These are phyloP conservation scores for Phrynocephalus guinanensis DNA, from an alignment of 2,797 vertebrate species.

Conservation along the genomic window DNA sequence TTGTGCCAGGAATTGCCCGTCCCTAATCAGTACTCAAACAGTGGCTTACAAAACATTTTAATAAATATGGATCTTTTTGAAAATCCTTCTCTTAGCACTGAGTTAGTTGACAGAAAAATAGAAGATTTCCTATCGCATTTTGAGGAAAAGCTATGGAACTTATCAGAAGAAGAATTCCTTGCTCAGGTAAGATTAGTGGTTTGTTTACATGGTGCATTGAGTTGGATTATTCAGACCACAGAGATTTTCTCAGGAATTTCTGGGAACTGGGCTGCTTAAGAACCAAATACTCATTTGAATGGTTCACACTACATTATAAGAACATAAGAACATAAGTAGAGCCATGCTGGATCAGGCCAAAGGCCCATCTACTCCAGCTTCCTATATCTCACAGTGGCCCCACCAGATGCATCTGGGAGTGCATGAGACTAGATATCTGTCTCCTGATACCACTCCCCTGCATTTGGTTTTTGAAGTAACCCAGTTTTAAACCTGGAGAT, in stretches of 20 bases:
- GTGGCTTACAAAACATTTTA: background rate
- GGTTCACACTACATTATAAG: too few species aligned
- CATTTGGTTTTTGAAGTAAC: too few species aligned
- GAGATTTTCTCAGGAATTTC: background rate
- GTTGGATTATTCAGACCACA: background rate
- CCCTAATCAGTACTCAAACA: background rate
- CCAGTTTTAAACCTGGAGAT: too few species aligned
- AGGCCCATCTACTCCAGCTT: too few species aligned
- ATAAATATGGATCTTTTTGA: too few species aligned
- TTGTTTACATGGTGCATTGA: background rate
- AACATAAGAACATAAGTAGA: too few species aligned
- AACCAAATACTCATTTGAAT: background rate
- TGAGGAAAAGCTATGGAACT: constrained; percentile 79
- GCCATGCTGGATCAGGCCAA: too few species aligned
- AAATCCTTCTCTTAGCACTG: constrained; percentile 85
- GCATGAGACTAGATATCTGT: too few species aligned
- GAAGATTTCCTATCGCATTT: constrained; percentile 87
- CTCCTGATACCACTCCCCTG: too few species aligned
- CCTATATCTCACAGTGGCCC: too few species aligned
- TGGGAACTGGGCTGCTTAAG: background rate
- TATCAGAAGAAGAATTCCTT: constrained; percentile 85
- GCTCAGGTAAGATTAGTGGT: constrained; percentile 75
- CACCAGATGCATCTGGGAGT: too few species aligned
- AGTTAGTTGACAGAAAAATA: constrained; percentile 88
- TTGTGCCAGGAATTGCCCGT: too few species aligned